Evolutionary conservation across 1,140 invertebrate species (phyloP).

Genomic region (Lordiphosa clarofinis): DNA sequence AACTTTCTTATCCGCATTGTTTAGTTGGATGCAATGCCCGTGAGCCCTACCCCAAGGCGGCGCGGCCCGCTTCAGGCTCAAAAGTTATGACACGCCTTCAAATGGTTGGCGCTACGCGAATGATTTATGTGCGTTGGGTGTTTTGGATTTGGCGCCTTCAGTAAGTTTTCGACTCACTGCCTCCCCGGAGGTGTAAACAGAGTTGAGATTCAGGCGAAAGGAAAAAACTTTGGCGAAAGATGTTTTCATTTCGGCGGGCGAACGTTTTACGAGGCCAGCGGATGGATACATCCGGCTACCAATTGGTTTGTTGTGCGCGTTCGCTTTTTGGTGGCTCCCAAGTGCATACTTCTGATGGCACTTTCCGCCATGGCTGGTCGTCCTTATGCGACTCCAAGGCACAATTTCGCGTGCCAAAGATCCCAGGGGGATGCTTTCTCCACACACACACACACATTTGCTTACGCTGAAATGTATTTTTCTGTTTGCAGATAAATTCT

Average conservation of each 20-base stretch:
- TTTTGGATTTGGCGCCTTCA: conserved; percentile 6
- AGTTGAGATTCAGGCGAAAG: not conserved
- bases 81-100: conserved; percentile 70
- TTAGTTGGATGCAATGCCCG: conserved; percentile 24
- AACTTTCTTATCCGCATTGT: conserved; percentile 49
- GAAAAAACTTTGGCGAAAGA: conserved; percentile 55
- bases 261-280: conserved; percentile 55
- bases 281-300: conserved; percentile 9
- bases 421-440: conserved; percentile 43
- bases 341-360: conserved; percentile 67
- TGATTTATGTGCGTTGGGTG: conserved; percentile 70
- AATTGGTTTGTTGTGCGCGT: conserved; percentile 3
- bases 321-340: conserved; percentile 62
- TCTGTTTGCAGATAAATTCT: conserved; percentile 50
- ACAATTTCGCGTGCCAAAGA: conserved; percentile 56
- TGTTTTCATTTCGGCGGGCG: conserved; percentile 51
- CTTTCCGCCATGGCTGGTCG: conserved; percentile 49
- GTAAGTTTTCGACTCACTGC: no score
- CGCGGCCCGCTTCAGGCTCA: conserved; percentile 11
- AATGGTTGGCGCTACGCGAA: conserved; percentile 22
- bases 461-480: conserved; percentile 12
- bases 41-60: conserved; percentile 23
- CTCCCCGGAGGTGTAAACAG: no score
- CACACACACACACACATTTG: conserved; percentile 19
- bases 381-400: conserved; percentile 72